Conservation (phyloP, 2,113 vertebrate genomes). For the Archocentrus centrarchus region DNA sequence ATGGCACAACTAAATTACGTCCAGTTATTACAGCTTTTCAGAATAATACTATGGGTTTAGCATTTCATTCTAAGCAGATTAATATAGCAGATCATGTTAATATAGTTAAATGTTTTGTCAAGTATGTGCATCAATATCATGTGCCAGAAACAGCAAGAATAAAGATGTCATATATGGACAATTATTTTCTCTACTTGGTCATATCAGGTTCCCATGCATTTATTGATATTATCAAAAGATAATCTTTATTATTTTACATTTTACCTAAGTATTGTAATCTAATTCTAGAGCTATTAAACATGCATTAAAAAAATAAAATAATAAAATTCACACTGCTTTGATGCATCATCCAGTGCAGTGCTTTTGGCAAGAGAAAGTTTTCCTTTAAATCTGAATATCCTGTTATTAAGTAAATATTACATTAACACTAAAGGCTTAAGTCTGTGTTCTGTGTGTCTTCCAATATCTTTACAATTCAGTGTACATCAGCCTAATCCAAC, state of each 20-base stretch:
- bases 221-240: neutral
- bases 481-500: neutral
- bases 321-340: no score
- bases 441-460: neutral
- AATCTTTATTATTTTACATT: neutral
- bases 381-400: neutral
- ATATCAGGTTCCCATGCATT: no score
- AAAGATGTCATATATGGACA: neutral
- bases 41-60: neutral
- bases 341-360: neutral
- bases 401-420: neutral
- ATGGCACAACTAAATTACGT: neutral
- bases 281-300: neutral
- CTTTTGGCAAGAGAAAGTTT: neutral
- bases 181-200: no score
- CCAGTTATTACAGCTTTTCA: neutral
- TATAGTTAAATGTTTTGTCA: no score
- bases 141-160: neutral
- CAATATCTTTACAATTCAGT: neutral
- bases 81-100: neutral
- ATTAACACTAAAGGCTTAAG: neutral
- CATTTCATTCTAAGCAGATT: neutral
- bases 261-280: neutral
- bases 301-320: neutral
- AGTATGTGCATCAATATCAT: neutral